Percentiles rank a stretch among this genome's conserved stretches.
These are phyloP conservation scores for Noturus placidus DNA, from an alignment of 2,113 vertebrate genomes.

Conservation along the genomic window DNA sequence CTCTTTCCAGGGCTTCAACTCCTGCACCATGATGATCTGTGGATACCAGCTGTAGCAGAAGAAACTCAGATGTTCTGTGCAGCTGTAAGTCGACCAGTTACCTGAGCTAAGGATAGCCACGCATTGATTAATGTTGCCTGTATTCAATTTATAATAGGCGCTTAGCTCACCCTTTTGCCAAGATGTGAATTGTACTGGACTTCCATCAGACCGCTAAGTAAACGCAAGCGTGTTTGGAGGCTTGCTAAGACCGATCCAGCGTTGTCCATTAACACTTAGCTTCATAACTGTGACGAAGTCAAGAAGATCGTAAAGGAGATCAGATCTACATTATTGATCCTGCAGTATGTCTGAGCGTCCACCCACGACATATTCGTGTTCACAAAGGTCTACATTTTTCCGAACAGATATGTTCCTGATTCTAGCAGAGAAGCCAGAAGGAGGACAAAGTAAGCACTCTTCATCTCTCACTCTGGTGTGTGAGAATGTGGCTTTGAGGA, in stretches of 20 bases:
- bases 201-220: constrained; percentile 11
- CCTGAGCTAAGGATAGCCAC: background rate
- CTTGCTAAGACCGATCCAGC: constrained; percentile 9
- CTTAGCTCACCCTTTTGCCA: background rate
- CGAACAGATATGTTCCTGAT: background rate
- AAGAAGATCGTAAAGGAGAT: background rate
- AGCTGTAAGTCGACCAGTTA: background rate
- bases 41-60: background rate
- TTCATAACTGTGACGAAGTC: fast-evolving
- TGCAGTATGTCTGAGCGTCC: background rate
- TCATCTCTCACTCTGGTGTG: background rate
- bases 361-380: background rate
- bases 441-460: background rate
- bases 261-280: background rate
- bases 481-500: background rate
- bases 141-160: too few species aligned
- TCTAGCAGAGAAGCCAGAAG: background rate
- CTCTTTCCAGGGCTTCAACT: background rate
- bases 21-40: background rate
- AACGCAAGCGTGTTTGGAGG: background rate
- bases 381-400: background rate
- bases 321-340: background rate
- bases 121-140: background rate
- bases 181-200: background rate
- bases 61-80: background rate